Evolutionary conservation across 2,888 invertebrate genomes (phyloP), one percentile per base, ranked within the genome.

Genomic region (Pseudococcus viburni): DNA sequence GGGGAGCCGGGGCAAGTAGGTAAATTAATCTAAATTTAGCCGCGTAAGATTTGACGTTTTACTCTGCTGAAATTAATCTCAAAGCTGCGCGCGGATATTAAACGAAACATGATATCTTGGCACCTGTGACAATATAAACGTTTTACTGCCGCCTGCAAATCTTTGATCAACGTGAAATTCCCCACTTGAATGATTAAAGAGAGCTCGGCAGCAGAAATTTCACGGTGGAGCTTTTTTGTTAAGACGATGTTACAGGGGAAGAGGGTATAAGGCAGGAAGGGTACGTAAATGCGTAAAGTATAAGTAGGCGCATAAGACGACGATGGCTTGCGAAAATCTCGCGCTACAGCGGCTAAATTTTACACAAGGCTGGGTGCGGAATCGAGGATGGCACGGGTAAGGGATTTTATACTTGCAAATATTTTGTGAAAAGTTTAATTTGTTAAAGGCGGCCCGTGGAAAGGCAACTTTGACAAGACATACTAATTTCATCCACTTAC

Each of bases 401-500:
- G 26, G 26, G 39, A 77, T 77, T 77, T 77, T 77, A 77, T 77
- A 77, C 77, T 22, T 77, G 64, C 77, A 77, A 39, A 77, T 64
- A 64, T 77, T 39, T 33, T 33, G 77, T 39, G 77, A 77, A 77
- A 77, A 26, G 26, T 77, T 77, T 77, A 77, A 77, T 77, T 26
- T 39, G 39, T 77, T 39, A 39, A 77, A 77, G 77, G 77, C 51
- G 77, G 15, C 5, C 15, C 77, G 26, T 77, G 9, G 33, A 77
- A 77, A 77, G 77, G 77, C 77, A 77, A 77, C 12, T 77, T 77
- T 77, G 39, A 77, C 77, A 77, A 77, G 77, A 77, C 39, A 77
- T 77, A 77, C 77, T 77, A 77, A 77, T 77, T 77, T 77, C 39
- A 77, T 77, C 77, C 77, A 77, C 77, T 77, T 77, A 77, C 77